Evolutionary conservation across 2,888 invertebrate genomes (phyloP), one percentile per base, ranked within the genome.

Genomic region (Urechis unicinctus): DNA sequence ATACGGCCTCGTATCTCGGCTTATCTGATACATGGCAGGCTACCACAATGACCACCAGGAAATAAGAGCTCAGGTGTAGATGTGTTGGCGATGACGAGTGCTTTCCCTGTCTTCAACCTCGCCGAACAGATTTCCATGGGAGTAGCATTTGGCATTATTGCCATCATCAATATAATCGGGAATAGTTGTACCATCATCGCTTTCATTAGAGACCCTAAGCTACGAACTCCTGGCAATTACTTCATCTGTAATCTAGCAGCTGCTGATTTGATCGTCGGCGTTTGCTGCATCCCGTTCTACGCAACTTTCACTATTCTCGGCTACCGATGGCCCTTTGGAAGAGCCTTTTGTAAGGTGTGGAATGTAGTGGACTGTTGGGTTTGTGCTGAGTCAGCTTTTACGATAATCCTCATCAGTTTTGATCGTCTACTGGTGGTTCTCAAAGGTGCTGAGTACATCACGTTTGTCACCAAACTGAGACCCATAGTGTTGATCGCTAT

Each of bases 201-300:
- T 1, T 70, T 64, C 50, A 25, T 57, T 1, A 50, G 49, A n/a
- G 68, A 70, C 57, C 55, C 52, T 29, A 57, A 59, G 22, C 60
- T 68, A 1, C 61, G 56, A 25, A 61, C 61, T 1, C 61, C 66
- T 1, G 62, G 65, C 52, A 68, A 70, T 54, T 59, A 64, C 31
- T 67, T 62, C 54, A 56, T 70, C 31, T 52, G 66, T 6, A 63
- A 68, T 55, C 59, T 68, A 44, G 68, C 68, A 17, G 41, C 66
- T 1, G 59, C 65, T 1, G 69, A 69, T 45, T 43, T 68, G 13
- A 45, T 64, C 2, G 53, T 69, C 4, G 66, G 66, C 3, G 5
- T 51, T 4, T 48, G 61, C 42, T 68, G 68, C 55, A 63, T 68
- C 62, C 64, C 66, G 3, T 60, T 70, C 29, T 66, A 68, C 47